Percentiles rank a stretch among this genome's conserved stretches.
These are phyloP conservation scores for Danio tinwini DNA, from an alignment of 2,797 vertebrate species.

Conservation along the genomic window DNA sequence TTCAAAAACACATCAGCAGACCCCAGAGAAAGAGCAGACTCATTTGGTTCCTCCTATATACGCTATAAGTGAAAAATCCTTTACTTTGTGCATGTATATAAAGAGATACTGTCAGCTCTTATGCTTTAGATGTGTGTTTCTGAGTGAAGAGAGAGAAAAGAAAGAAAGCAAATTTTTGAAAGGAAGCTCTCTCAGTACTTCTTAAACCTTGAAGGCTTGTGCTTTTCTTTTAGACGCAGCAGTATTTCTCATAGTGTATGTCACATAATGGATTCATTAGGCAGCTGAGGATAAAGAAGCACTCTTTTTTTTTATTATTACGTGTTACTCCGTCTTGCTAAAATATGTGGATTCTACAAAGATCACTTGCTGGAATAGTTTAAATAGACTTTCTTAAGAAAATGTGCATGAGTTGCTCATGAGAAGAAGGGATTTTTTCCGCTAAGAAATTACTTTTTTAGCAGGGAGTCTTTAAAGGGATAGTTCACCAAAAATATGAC, in stretches of 20 bases:
- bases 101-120: neutral
- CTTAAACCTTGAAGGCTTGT: constrained; percentile 11
- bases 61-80: neutral
- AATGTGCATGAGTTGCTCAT: neutral
- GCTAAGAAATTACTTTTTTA: no score
- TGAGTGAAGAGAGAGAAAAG: constrained; percentile 7
- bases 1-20: constrained; percentile 18
- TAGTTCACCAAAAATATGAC: no score
- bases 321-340: neutral
- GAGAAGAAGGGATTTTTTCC: no score
- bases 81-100: constrained; percentile 12
- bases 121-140: constrained; percentile 15
- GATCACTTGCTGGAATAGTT: neutral
- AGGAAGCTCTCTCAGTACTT: constrained; percentile 8
- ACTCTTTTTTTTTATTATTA: neutral
- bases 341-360: neutral
- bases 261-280: constrained; percentile 17
- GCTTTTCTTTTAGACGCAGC: constrained; percentile 14
- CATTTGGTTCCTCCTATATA: neutral
- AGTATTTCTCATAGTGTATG: neutral
- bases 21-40: constrained; percentile 1
- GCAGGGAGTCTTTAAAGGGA: no score
- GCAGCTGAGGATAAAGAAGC: neutral
- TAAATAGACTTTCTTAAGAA: constrained; percentile 2
- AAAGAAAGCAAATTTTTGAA: constrained; percentile 4